A percentile compares a stretch with the other conserved stretches of the same genome.
These are phyloP conservation scores for Limenitis camilla DNA, from an alignment of 2,888 invertebrate genomes.

Conservation along the genomic window DNA sequence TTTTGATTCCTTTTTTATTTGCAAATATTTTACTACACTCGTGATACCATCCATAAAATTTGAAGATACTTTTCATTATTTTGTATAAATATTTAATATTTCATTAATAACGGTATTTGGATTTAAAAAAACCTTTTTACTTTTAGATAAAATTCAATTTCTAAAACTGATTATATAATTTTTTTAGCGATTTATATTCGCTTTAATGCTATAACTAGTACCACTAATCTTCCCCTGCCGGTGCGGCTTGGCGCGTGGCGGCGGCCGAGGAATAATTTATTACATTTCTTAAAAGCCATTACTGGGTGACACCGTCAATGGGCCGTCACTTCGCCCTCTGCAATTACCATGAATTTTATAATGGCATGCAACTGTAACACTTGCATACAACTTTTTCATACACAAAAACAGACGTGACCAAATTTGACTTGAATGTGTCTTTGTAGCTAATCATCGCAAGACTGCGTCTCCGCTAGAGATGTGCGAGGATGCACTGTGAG, in stretches of 20 bases:
- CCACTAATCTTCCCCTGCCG: conserved; percentile 46
- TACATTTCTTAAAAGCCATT: conserved; percentile 74
- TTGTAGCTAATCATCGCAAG: neutral
- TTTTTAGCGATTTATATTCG: neutral
- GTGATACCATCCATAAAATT: no score
- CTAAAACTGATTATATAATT: no score
- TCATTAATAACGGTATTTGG: no score
- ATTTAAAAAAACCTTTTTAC: no score
- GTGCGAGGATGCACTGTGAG: no score
- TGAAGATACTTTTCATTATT: no score
- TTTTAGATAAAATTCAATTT: no score
- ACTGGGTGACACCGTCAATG: conserved; percentile 65
- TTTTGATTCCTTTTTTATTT: no score
- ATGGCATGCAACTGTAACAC: conserved; percentile 9
- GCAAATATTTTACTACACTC: no score
- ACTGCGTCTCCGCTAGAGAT: no score
- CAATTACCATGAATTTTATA: conserved; percentile 66
- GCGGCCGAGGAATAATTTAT: conserved; percentile 66
- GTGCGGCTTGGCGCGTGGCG: conserved; percentile 40
- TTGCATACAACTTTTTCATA: neutral
- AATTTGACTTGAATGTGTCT: neutral
- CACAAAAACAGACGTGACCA: neutral
- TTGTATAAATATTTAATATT: no score
- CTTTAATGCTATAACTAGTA: conserved; percentile 25
- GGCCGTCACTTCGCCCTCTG: conserved; percentile 46